phyloP scores from a whole-genome alignment of 2,888 invertebrate genomes.

The Allacma fusca region DNA sequence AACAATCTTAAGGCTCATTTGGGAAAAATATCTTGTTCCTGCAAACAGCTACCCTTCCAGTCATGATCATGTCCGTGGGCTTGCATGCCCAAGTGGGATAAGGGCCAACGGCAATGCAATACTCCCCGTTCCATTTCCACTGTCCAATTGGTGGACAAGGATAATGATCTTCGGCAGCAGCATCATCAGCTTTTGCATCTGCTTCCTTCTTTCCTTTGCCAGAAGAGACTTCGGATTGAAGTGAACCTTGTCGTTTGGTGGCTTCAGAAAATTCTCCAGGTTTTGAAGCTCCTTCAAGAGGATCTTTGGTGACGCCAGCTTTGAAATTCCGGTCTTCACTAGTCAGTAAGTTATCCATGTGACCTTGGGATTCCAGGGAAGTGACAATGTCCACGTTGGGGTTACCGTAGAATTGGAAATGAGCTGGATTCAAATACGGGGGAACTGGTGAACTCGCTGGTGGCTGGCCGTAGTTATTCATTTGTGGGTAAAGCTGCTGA shows the following conservation, averaged over 20 bases:
- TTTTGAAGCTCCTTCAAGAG: neutral
- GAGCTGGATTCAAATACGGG: neutral
- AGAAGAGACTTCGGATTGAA: too few relatives aligned
- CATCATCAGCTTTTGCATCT: neutral
- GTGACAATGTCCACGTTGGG: slow-evolving; percentile 33
- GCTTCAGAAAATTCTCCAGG: neutral
- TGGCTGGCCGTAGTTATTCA: neutral
- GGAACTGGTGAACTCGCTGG: neutral
- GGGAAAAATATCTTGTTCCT: slow-evolving; percentile 58
- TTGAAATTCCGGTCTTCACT: slow-evolving; percentile 27
- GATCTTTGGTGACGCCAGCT: neutral
- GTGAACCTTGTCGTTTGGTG: neutral
- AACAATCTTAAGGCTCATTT: slow-evolving; percentile 26
- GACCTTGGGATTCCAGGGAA: slow-evolving; percentile 17
- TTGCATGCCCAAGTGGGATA: slow-evolving; percentile 58
- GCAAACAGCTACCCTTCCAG: slow-evolving; percentile 58
- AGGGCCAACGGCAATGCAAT: slow-evolving; percentile 58
- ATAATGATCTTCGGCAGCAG: slow-evolving; percentile 39
- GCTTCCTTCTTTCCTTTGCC: neutral
- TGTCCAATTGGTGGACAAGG: slow-evolving; percentile 57
- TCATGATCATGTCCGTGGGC: slow-evolving; percentile 55
- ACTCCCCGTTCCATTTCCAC: slow-evolving; percentile 59
- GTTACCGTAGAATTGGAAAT: slow-evolving; percentile 26
- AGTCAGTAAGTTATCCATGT: slow-evolving; percentile 22
- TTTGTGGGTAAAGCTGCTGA: too few relatives aligned